Conservation (phyloP, 2,113 vertebrate species). For the Pseudonaja textilis region DNA sequence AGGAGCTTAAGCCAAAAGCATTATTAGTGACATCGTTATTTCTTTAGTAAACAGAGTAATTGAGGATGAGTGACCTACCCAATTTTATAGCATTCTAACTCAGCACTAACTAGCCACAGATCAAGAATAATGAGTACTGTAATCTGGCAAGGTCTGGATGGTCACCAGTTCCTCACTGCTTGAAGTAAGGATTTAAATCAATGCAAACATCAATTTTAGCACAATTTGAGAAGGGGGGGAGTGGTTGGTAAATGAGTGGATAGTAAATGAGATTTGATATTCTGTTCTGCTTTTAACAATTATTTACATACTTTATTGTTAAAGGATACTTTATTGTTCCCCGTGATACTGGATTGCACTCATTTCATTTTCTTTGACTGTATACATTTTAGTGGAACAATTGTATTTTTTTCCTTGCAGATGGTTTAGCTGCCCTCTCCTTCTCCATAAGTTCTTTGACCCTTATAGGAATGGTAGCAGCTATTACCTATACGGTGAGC, state of each 20-base stretch:
- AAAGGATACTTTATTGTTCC: background rate
- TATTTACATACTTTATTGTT: background rate
- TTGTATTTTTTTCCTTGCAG: constrained; percentile 64
- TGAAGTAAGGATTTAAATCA: background rate
- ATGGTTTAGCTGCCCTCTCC: constrained; percentile 90
- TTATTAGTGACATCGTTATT: background rate
- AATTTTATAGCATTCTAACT: background rate
- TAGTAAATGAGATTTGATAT: background rate
- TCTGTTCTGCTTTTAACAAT: background rate
- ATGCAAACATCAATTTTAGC: background rate
- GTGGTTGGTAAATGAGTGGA: background rate
- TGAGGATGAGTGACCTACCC: background rate
- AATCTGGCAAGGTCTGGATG: background rate
- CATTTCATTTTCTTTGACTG: background rate
- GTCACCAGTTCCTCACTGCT: too few species aligned
- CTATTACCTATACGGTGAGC: constrained; percentile 98
- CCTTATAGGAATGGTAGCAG: constrained; percentile 97
- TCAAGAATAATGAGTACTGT: background rate
- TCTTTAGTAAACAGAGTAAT: background rate
- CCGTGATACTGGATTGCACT: background rate
- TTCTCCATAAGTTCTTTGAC: constrained; percentile 98
- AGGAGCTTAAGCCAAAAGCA: background rate
- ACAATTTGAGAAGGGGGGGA: background rate
- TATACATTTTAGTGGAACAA: background rate
- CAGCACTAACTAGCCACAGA: background rate